These are phyloP conservation scores for Sebastes trivittatus DNA, from an alignment of 2,797 vertebrate genomes.

Conservation along the genomic window DNA sequence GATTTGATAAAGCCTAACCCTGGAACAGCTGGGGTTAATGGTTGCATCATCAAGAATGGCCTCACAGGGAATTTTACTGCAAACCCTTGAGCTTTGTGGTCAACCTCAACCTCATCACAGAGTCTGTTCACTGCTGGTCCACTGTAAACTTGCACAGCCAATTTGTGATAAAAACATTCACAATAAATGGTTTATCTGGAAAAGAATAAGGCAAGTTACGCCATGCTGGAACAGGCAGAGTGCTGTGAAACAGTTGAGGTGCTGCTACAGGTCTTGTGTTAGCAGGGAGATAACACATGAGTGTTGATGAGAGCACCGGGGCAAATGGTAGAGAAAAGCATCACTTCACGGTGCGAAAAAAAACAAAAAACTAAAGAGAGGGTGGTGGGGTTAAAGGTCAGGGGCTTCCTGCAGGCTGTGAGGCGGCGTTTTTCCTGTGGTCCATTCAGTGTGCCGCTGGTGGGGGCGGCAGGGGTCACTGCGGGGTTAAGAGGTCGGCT, in stretches of 20 bases:
- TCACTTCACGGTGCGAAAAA: constrained; percentile 20
- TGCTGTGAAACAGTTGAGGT: not conserved
- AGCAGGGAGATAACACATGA: not conserved
- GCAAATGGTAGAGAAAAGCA: constrained; percentile 39
- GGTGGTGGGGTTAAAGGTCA: constrained; percentile 61
- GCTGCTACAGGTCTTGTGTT: not conserved
- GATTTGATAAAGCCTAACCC: not conserved
- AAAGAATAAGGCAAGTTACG: not conserved
- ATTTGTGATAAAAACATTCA: not conserved
- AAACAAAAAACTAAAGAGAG: not conserved
- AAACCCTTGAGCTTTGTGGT: not conserved
- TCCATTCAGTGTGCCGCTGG: constrained; percentile 45
- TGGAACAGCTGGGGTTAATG: not conserved
- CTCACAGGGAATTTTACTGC: not conserved
- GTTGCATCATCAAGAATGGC: not conserved
- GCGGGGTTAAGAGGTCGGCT: constrained; percentile 60
- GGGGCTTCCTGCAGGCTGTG: constrained; percentile 44
- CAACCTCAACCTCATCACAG: not conserved
- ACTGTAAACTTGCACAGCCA: not conserved
- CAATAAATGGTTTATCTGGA: not conserved
- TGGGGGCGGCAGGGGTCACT: constrained; percentile 50
- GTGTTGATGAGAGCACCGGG: constrained; percentile 7
- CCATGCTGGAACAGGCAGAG: not conserved
- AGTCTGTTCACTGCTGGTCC: not conserved
- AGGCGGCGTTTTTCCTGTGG: constrained; percentile 59